Conservation (phyloP, 64 coral and sea anemone species). For the Orbicella faveolata region DNA sequence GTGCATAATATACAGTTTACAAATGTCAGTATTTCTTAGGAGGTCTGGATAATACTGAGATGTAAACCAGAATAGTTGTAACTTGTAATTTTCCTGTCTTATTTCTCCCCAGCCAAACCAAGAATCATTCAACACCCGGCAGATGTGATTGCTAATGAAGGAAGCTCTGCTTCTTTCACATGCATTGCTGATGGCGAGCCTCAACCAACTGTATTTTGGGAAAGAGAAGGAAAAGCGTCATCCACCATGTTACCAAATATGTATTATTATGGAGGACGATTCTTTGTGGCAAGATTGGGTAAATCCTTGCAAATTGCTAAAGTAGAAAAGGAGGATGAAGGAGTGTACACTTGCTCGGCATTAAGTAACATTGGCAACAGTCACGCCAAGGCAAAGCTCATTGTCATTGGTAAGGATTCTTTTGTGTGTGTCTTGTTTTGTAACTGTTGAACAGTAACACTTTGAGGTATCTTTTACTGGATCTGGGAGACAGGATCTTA, state of each 20-base stretch:
- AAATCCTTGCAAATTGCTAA: constrained; percentile 19
- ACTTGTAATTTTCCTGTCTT: neutral
- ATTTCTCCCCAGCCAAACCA: constrained; percentile 63
- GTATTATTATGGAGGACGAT: neutral
- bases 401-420: constrained; percentile 41
- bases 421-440: neutral
- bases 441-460: neutral
- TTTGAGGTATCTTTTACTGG: too few relatives aligned
- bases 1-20: too few relatives aligned
- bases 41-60: too few relatives aligned
- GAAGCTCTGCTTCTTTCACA: constrained; percentile 46
- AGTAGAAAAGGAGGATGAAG: constrained; percentile 49
- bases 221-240: constrained; percentile 11
- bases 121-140: constrained; percentile 50
- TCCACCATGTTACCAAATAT: constrained; percentile 60
- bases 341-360: constrained; percentile 51
- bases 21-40: too few relatives aligned
- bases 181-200: constrained; percentile 61
- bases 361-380: neutral
- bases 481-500: too few relatives aligned
- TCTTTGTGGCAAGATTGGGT: constrained; percentile 35
- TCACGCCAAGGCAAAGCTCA: constrained; percentile 13
- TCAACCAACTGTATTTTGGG: constrained; percentile 72
- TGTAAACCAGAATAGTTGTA: too few relatives aligned
- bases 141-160: constrained; percentile 61